Base-by-base conservation (phyloP, 1,140 invertebrate species). In the Papilio glaucus region DNA sequence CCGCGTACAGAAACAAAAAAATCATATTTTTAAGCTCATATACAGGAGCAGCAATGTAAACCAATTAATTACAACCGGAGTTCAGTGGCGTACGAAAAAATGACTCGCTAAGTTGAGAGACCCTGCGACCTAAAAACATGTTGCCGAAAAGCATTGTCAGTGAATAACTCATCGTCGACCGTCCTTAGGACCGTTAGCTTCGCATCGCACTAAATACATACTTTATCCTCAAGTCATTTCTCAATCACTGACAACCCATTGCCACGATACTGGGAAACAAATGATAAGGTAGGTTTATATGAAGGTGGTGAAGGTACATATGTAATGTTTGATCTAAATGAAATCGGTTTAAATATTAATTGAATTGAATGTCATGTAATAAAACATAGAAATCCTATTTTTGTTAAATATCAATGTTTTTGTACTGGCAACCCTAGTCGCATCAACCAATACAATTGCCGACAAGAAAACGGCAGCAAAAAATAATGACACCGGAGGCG, bases 401-500 rank as follows among this genome's bases (percentile, higher is more conserved):
- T 57, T 24, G 21, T 53, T 53, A 53, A 53, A 21, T 12, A 18
- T 24, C 21, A 24, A 15, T 61, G 8, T 61, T 26, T 61, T 61
- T 33, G 29, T 61, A 33, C 29, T 13, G 57, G 10, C 49, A 53
- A 53, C 49, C 49, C 49, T 53, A 53, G 49, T 18, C 21, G 21
- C 21, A 21, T 24, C 77, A 79, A 67, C 72, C 73, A 70, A 77
- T 81, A 81, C 81, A 84, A 84, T 85, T 82, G 80, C 78, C 72
- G 79, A 80, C 81, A 81, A 76, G 79, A 82, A 85, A 84, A 83
- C 83, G 82, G 75, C 69, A 73, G 84, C 81, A 91, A 90, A 90
- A 91, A 89, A 88, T 86, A 85, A 90, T 88, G 76, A 77, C 83
- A 85, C 82, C 86, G 84, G 80, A 85, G 89, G 82, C 85, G 85